Conservation (phyloP, 1,140 invertebrate species). For the Mercenaria mercenaria region DNA sequence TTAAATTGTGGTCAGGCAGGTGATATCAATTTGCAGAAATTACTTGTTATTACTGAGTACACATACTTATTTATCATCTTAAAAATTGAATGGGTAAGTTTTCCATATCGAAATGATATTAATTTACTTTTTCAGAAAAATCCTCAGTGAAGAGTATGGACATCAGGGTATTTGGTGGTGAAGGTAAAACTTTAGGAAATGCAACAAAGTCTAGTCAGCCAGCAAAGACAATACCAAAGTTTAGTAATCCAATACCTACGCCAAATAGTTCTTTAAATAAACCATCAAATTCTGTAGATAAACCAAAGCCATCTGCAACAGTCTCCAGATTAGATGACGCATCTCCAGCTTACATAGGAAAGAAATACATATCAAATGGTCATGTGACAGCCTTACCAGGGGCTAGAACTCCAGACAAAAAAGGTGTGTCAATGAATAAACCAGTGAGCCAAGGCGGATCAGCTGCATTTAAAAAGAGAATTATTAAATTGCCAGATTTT, state of each 20-base stretch:
- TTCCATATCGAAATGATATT: too few relatives aligned
- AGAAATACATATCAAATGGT: neutral
- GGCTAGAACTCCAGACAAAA: conserved; percentile 29
- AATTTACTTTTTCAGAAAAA: conserved; percentile 39
- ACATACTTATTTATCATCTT: too few relatives aligned
- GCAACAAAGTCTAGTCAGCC: neutral
- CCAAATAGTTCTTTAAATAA: neutral
- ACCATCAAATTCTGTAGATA: neutral
- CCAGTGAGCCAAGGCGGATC: conserved; percentile 54
- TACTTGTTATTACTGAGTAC: too few relatives aligned
- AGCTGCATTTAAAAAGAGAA: conserved; percentile 12
- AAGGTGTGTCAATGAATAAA: conserved; percentile 39
- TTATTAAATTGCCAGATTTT: conserved; percentile 44
- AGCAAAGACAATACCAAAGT: neutral
- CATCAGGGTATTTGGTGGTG: conserved; percentile 65
- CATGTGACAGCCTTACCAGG: conserved; percentile 15
- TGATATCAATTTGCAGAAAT: too few relatives aligned
- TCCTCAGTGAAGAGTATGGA: conserved; percentile 53
- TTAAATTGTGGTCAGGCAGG: too few relatives aligned
- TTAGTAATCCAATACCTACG: neutral
- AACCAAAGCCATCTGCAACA: neutral
- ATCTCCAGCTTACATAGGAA: neutral
- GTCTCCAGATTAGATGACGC: neutral
- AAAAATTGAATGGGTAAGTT: too few relatives aligned
- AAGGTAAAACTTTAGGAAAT: conserved; percentile 45